Evolutionary conservation across 1,140 invertebrate species (phyloP), one percentile per base, ranked within the genome.

Genomic region (Drosophila mojavensis): DNA sequence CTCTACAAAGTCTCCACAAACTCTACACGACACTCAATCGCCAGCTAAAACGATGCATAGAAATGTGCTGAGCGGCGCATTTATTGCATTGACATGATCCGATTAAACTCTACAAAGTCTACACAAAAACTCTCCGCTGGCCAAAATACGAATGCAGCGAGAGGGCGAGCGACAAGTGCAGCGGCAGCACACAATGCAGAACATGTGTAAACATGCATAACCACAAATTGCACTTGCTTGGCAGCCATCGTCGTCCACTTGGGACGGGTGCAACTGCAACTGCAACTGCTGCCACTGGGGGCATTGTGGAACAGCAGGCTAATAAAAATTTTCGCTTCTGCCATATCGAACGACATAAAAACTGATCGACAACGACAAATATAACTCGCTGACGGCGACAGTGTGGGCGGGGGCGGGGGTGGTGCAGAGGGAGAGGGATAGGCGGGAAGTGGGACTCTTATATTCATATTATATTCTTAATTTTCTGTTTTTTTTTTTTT

Each of bases 331-430:
- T 89, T 89, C 83, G 79, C 83, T 78, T 65, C 83, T 78, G 79
- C 68, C 83, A 86, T 86, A 88, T 88, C 83, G 83, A 88, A 88
- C 83, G 83, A 88, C 83, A 88, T 88, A 88, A 88, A 89, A 88
- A 88, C 84, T 88, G 84, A 88, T 88, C 84, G 84, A 88, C 84
- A 88, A 89, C 84, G 84, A 89, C 84, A 88, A 89, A 88, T 84
- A 88, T 89, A 88, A 81, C 83, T 86, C 69, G 84, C 45, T 13
- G 48, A 26, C 47, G 24, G 39, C 20, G 59, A 55, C 24, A 15
- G 43, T 47, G 43, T 47, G 43, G 43, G 43, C 43, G 43, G 43
- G 43, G 48, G 48, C 24, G 54, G 9, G 54, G 33, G 43, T 11
- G 11, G 1, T 2, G 5, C 2, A 30, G 28, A 5, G 28, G 28